Conservation (phyloP, 2,888 invertebrate species). For the Idaea straminata region DNA sequence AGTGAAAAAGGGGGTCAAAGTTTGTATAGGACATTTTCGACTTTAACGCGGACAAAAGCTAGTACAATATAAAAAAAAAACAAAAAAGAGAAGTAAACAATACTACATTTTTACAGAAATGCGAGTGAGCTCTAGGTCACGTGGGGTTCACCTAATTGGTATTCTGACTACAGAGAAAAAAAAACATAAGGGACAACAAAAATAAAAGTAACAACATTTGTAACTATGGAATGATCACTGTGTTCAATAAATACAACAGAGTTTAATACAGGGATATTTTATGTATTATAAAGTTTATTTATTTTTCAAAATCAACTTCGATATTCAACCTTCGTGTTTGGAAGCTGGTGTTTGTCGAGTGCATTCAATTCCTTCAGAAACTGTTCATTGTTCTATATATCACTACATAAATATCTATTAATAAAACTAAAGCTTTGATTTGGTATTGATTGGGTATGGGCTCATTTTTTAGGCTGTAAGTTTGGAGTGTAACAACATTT, state of each 20-base stretch:
- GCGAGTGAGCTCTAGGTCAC: no score
- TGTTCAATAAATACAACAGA: slow-evolving; percentile 77
- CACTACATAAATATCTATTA: slow-evolving; percentile 36
- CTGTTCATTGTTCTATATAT: slow-evolving; percentile 41
- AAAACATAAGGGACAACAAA: no score
- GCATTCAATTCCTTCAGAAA: slow-evolving; percentile 28
- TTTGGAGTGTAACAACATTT: slow-evolving; percentile 23
- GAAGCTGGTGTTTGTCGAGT: slow-evolving; percentile 35
- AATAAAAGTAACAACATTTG: slow-evolving; percentile 41
- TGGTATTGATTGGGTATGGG: slow-evolving; percentile 71
- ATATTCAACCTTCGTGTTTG: slow-evolving; percentile 30
- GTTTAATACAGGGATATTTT: slow-evolving; percentile 79
- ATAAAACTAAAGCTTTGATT: slow-evolving; percentile 73
- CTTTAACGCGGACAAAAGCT: no score
- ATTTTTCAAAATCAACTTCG: slow-evolving; percentile 51
- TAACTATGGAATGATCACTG: slow-evolving; percentile 56
- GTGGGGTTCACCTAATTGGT: no score
- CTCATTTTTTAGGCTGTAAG: slow-evolving; percentile 58
- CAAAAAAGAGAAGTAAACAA: no score
- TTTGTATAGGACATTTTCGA: no score
- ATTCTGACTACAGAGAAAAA: no score
- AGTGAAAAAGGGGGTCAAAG: no score
- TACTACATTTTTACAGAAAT: no score
- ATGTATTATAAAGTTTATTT: slow-evolving; percentile 58
- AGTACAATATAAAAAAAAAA: no score